Base-by-base conservation (phyloP, 2,113 vertebrate species). In the Misgurnus anguillicaudatus region DNA sequence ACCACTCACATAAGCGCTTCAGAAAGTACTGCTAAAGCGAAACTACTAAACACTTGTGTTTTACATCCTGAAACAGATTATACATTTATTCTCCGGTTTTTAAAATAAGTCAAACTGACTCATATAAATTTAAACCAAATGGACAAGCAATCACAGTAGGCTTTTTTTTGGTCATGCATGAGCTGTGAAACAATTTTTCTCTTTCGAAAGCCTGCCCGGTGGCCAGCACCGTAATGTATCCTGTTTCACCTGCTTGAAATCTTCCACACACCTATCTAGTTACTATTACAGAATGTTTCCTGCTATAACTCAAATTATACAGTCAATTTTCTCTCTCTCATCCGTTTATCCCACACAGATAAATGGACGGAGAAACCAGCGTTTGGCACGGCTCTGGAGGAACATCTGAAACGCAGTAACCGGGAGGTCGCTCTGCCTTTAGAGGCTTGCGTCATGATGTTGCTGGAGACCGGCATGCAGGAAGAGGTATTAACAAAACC, bases 391-490 rank as follows among this genome's bases (percentile, higher is more conserved):
- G 87, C 90, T 0, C 82, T 99, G 86, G 97, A 98, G 73, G 98
- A 99, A 75, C 98, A 99, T 65, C 92, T 99, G 78, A 97, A 98
- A 88, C 95, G 94, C 85, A 98, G 94, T 0, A 90, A 93, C 75
- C 91, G 97, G 0, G 97, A 98, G 78, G 95, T 99, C 0, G 98
- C 98, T 0, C 90, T 99, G 70, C 98, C 97, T 0, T 87, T 99
- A 0, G 98, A 99, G 85, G 98, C 98, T 82, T 99, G 98, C 9
- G 94, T 99, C 64, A 98, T 99, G 98, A 96, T 99, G 94, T 95
- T 99, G 16, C 89, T 99, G 88, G 97, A 98, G 84, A 98, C 97
- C 0, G 98, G 98, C 78, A 98, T 99, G 98, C 97, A 92, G 80
- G 98, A 99, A 88, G 97, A 98, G 97, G 96, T 98, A 85, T 57